These are phyloP conservation scores for Pseudomyrmex concolor DNA, from an alignment of 1,140 invertebrate species.

Conservation along the genomic window DNA sequence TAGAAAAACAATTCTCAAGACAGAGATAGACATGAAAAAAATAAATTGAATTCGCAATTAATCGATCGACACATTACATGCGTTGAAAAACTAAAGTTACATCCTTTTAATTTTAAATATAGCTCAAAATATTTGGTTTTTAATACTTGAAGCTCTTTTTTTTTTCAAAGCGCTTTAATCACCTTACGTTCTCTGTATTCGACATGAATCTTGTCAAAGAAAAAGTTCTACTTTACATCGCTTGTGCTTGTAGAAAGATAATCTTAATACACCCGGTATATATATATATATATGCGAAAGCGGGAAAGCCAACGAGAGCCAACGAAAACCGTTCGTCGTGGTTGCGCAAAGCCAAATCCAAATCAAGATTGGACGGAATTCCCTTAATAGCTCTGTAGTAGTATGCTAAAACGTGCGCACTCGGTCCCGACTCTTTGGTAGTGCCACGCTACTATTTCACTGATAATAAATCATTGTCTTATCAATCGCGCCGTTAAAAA, in stretches of 20 bases:
- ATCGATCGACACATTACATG: too few species aligned
- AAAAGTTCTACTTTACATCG: not conserved
- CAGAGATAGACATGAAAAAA: too few species aligned
- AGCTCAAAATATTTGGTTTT: too few species aligned
- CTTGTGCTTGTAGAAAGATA: too few species aligned
- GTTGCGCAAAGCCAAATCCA: slow-evolving; percentile 29
- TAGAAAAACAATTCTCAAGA: not conserved
- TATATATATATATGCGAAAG: slow-evolving; percentile 3
- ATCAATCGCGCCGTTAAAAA: slow-evolving; percentile 9
- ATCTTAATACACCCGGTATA: not conserved
- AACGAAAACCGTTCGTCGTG: slow-evolving; percentile 16
- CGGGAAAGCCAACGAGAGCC: slow-evolving; percentile 16
- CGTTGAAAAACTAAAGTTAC: too few species aligned
- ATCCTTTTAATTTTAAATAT: too few species aligned
- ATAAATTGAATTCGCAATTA: too few species aligned
- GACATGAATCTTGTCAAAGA: not conserved
- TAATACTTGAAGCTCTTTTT: not conserved
- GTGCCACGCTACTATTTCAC: not conserved
- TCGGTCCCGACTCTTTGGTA: not conserved
- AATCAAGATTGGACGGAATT: slow-evolving; percentile 41
- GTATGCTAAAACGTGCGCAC: not conserved
- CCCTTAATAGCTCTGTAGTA: slow-evolving; percentile 32
- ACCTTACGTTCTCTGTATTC: not conserved
- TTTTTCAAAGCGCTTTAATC: not conserved
- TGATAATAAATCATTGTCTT: slow-evolving; percentile 37